phyloP scores from a whole-genome alignment of 35 echinoderm and acorn worm species.

The Lytechinus pictus region DNA sequence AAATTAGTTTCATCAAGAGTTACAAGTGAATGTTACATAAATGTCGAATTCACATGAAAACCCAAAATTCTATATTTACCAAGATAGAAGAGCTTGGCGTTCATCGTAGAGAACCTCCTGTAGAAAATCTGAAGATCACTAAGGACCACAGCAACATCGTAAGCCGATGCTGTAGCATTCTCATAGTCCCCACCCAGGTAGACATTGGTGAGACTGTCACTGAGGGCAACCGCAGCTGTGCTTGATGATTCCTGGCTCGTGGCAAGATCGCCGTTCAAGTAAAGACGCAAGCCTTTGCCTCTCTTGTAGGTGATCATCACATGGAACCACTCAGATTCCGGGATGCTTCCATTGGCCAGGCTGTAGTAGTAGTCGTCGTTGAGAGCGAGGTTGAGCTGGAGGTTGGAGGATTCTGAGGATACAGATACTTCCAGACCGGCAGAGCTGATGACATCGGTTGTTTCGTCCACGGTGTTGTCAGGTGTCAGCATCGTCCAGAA shows the following conservation, averaged over 20 bases:
- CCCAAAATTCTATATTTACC: slow-evolving; percentile 33
- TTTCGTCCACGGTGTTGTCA: slow-evolving; percentile 22
- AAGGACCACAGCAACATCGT: neutral
- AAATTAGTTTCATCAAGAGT: no score
- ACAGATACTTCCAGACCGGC: neutral
- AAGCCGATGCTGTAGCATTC: neutral
- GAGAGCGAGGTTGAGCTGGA: slow-evolving; percentile 36
- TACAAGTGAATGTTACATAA: no score
- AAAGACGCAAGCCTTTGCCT: slow-evolving; percentile 36
- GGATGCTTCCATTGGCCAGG: slow-evolving; percentile 45
- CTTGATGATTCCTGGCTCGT: neutral
- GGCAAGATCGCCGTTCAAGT: slow-evolving; percentile 48
- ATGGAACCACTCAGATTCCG: slow-evolving; percentile 70
- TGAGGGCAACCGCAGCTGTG: neutral
- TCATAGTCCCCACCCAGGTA: neutral
- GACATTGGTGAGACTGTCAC: neutral
- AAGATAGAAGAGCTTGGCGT: slow-evolving; percentile 51
- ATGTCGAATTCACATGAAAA: neutral
- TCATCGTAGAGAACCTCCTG: slow-evolving; percentile 6
- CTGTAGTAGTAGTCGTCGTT: slow-evolving; percentile 31
- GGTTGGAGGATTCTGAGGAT: neutral
- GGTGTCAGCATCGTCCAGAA: slow-evolving; percentile 62
- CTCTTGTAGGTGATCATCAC: slow-evolving; percentile 61
- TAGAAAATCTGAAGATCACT: slow-evolving; percentile 73
- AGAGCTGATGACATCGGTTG: slow-evolving; percentile 58